A percentile compares a stretch with the other conserved stretches of the same genome.
Conservation (phyloP, 2,797 vertebrate species). For the Lates japonicus region DNA sequence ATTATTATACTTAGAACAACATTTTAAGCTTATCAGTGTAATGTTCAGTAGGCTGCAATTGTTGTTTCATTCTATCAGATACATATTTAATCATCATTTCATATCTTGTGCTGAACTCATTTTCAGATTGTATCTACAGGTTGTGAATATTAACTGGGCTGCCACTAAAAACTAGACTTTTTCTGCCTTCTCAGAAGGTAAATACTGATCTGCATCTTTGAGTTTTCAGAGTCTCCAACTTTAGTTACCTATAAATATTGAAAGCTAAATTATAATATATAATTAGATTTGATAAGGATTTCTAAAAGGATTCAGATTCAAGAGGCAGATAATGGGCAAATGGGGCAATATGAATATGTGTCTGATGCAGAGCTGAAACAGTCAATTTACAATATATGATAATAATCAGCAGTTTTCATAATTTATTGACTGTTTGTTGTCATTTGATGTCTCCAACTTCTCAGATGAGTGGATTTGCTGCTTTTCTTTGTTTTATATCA, state of each 20-base stretch:
- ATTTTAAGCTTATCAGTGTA: constrained; percentile 21
- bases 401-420: neutral
- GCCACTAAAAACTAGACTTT: neutral
- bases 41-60: constrained; percentile 22
- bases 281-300: constrained; percentile 10
- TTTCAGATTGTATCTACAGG: constrained; percentile 22
- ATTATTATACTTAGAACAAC: constrained; percentile 30
- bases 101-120: constrained; percentile 23
- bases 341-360: neutral
- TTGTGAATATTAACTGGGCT: constrained; percentile 34
- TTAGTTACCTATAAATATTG: neutral
- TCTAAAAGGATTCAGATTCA: neutral
- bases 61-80: constrained; percentile 31
- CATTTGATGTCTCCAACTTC: neutral
- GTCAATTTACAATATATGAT: neutral
- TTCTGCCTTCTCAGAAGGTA: constrained; percentile 8
- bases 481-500: neutral
- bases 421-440: no score
- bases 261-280: neutral
- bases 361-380: neutral
- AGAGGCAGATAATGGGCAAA: constrained; percentile 7
- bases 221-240: constrained; percentile 5
- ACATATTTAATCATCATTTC: constrained; percentile 43
- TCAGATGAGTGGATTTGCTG: neutral
- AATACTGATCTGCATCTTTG: constrained; percentile 8